Evolutionary conservation across 1,140 invertebrate genomes (phyloP), one percentile per base, ranked within the genome.

Genomic region (Drosophila chauvacae): DNA sequence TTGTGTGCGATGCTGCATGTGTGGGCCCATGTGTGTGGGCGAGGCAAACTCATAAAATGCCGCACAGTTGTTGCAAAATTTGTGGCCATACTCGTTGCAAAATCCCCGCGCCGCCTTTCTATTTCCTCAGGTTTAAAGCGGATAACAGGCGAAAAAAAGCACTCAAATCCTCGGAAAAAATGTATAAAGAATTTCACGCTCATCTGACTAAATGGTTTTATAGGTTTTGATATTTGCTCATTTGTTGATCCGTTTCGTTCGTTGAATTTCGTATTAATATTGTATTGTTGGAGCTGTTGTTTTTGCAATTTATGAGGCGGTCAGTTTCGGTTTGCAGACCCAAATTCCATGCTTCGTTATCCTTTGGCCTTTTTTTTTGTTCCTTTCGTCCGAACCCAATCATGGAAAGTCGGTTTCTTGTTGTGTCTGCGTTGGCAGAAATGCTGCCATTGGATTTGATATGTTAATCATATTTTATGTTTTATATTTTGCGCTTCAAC

Each of bases 171-270:
- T 23, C 7, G 9, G 33, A 37, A 57, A 65, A 30, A 53, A 28
- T 56, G 23, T 59, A 50, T 48, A 14, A 11, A 65, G 39, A 88
- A 88, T 83, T 87, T 87, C 83, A 87, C 84, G 83, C 83, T 87
- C 72, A 88, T 87, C 83, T 87, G 77, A 64, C 84, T 87, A 87
- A 87, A 87, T 83, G 84, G 84, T 88, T 87, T 87, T 87, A 87
- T 87, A 66, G 83, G 77, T 83, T 82, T 70, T 74, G 77, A 88
- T 88, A 80, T 88, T 87, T 85, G 83, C 83, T 86, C 82, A 86
- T 86, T 86, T 87, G 82, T 79, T 77, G 80, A 68, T 61, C 58
- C 74, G 74, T 23, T 41, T 73, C 48, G 77, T 79, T 62, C 65
- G 69, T 71, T 78, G 82, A 85, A 86, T 78, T 78, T 42, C 30